phyloP scores from a whole-genome alignment of 2,113 vertebrate genomes.

The Pelvicachromis taeniatus region DNA sequence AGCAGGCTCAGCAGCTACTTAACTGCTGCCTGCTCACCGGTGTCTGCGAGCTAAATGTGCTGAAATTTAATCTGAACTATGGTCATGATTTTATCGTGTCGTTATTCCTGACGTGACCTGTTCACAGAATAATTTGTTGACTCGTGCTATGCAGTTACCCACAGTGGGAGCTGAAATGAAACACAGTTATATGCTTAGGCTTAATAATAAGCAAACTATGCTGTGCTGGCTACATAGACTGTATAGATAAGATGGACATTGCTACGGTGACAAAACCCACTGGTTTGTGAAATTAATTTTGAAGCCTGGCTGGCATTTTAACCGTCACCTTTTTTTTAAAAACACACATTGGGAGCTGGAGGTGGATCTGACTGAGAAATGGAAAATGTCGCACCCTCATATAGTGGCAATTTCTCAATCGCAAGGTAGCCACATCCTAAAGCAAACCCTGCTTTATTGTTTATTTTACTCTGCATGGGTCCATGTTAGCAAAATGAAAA shows the following conservation, averaged over 20 bases:
- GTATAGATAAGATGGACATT: neutral
- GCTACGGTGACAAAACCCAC: neutral
- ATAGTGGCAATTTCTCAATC: neutral
- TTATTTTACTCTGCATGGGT: neutral
- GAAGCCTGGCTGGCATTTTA: neutral
- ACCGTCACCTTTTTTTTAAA: fast-evolving
- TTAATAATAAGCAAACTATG: neutral
- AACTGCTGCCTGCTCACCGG: conserved; percentile 1
- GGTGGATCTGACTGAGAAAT: neutral
- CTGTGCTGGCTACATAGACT: neutral
- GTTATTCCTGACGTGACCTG: neutral
- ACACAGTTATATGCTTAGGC: neutral
- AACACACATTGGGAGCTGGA: neutral
- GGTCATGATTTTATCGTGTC: neutral
- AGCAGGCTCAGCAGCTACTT: conserved; percentile 46
- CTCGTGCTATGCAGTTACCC: neutral
- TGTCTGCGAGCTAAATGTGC: neutral
- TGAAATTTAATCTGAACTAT: neutral
- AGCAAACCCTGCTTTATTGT: neutral
- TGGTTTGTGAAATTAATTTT: neutral
- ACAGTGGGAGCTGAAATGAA: neutral
- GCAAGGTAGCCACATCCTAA: neutral
- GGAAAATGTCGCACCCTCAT: neutral
- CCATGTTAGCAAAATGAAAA: neutral
- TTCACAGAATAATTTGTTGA: neutral